Percentiles rank a stretch among this genome's conserved stretches.
Evolutionary conservation across 2,888 invertebrate genomes (phyloP).

Genomic region (Phaedon cochleariae): DNA sequence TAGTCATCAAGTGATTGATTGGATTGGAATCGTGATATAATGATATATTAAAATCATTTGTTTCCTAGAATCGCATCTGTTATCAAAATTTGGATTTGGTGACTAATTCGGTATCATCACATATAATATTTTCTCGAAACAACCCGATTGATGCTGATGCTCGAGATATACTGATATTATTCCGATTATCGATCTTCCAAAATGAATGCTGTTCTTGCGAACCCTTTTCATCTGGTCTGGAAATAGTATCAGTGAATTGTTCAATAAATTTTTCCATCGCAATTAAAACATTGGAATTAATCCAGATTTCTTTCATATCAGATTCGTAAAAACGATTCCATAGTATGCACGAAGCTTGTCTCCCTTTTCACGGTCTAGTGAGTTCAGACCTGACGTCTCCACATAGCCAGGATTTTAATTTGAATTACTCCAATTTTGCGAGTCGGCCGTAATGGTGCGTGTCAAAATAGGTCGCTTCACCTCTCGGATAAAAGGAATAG

Average conservation of each 20-base stretch:
- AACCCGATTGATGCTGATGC: no score
- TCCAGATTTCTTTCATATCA: constrained; percentile 2
- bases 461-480: constrained; percentile 20
- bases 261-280: not conserved
- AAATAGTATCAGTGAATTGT: not conserved
- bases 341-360: constrained; percentile 19
- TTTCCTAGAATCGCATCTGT: no score
- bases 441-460: constrained; percentile 32
- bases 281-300: constrained; percentile 9
- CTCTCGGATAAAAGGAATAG: constrained; percentile 18
- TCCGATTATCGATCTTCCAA: no score
- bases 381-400: constrained; percentile 26
- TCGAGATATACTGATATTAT: no score
- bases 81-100: no score
- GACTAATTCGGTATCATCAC: no score
- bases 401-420: constrained; percentile 24
- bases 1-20: no score
- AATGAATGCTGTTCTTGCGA: no score
- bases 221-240: not conserved
- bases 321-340: constrained; percentile 1
- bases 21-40: no score
- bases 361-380: constrained; percentile 31
- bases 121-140: no score
- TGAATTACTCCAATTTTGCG: constrained; percentile 27
- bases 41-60: no score